These are phyloP conservation scores for Drosophila seclusa DNA, from an alignment of 2,888 invertebrate species.

Conservation along the genomic window DNA sequence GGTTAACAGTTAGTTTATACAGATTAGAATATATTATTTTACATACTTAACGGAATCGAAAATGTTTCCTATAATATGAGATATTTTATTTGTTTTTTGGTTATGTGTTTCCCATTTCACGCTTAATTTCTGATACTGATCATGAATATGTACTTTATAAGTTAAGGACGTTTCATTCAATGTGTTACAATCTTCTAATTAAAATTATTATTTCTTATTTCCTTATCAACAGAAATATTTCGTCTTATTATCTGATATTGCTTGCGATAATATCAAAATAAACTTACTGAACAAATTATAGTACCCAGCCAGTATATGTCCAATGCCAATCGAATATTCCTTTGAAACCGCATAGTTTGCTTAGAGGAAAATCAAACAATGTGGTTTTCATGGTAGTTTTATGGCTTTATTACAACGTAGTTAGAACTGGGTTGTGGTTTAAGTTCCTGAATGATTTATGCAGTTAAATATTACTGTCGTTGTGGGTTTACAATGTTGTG, in stretches of 20 bases:
- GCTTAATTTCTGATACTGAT: background rate
- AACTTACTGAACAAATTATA: background rate
- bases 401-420: background rate
- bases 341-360: background rate
- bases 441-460: constrained; percentile 29
- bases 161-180: background rate
- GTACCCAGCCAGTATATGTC: background rate
- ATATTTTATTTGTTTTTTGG: background rate
- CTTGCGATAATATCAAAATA: background rate
- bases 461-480: constrained; percentile 26
- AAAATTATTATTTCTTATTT: background rate
- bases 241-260: background rate
- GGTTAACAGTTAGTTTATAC: no score
- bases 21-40: background rate
- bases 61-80: background rate
- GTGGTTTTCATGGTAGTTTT: background rate
- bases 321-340: background rate
- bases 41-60: background rate
- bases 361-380: background rate
- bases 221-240: background rate
- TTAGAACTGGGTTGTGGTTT: constrained; percentile 9
- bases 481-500: constrained; percentile 4
- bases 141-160: background rate
- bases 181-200: background rate
- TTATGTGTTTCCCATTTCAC: background rate